phyloP scores from a whole-genome alignment of 2,888 invertebrate species.

The Limnephilus lunatus region DNA sequence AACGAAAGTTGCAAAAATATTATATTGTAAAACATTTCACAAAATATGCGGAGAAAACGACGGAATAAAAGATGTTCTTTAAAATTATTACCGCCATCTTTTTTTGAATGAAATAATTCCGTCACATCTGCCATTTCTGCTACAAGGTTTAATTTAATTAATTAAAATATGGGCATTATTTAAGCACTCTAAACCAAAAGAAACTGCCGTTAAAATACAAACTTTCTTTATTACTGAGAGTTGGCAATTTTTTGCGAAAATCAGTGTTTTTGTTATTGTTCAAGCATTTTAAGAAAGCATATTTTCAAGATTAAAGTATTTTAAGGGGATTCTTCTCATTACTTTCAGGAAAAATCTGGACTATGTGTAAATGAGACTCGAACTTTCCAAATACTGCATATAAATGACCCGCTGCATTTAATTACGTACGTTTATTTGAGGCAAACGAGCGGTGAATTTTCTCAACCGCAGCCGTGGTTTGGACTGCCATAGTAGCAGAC shows the following conservation, averaged over 20 bases:
- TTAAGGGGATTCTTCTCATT: background rate
- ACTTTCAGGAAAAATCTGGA: background rate
- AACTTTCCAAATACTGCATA: constrained; percentile 23
- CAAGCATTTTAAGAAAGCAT: background rate
- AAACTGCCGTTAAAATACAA: background rate
- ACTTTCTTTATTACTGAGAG: background rate
- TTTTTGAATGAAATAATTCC: background rate
- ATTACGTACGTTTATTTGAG: background rate
- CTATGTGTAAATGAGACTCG: background rate
- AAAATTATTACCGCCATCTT: background rate
- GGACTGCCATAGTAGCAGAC: background rate
- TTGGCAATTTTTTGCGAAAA: background rate
- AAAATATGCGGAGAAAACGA: background rate
- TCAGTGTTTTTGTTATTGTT: background rate
- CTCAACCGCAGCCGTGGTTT: background rate
- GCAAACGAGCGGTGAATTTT: constrained; percentile 1
- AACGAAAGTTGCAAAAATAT: background rate
- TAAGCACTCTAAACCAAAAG: background rate
- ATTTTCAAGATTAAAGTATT: background rate
- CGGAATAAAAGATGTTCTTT: background rate
- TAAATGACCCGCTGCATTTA: constrained; percentile 32
- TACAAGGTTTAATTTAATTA: background rate
- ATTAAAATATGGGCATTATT: background rate
- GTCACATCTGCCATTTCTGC: background rate
- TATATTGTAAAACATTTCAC: background rate